Evolutionary conservation across 2,113 vertebrate genomes (phyloP), one percentile per base, ranked within the genome.

Genomic region (Poeciliopsis turrubarensis): DNA sequence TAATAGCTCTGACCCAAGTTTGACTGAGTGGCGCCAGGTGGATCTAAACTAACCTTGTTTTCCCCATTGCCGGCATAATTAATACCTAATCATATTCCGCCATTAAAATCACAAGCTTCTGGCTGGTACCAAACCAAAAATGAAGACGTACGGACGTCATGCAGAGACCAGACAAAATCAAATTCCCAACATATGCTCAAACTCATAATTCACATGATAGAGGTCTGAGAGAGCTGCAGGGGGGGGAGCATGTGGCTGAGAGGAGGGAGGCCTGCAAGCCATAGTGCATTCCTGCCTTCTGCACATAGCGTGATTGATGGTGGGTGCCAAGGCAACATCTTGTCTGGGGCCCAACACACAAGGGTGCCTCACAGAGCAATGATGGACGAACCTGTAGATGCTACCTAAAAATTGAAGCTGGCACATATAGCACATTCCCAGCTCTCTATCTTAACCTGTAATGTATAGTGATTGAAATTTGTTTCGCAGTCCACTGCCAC

Each of bases 381-480:
- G 92, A 93, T 91, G 92, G 87, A 93, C 86, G 91, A 93, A 86
- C 70, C 86, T 29, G 78, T 79, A 79, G 81, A 89, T 60, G 74
- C 85, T 86, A 87, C 89, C 87, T 90, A 90, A 90, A 92, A 93
- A 92, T 91, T 78, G 84, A 93, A 92, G 64, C 74, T 39, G 75
- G 83, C 90, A 88, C 88, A 88, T 84, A 89, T 83, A 88, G 87
- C 86, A 79, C 80, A 84, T 89, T 92, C 83, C 85, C 79, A 83
- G 87, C 87, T 91, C 84, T 79, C 82, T 89, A 89, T 91, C 82
- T 90, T 91, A 89, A 91, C 90, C 87, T 89, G 80, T 93, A 91
- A 92, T 90, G 89, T 89, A 89, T 89, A 85, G 87, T 89, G 89
- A 92, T 86, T 89, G 86, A 87, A 91, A 93, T 90, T 80, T 89